Conservation (phyloP, 2,113 vertebrate species). For the Sprattus sprattus region DNA sequence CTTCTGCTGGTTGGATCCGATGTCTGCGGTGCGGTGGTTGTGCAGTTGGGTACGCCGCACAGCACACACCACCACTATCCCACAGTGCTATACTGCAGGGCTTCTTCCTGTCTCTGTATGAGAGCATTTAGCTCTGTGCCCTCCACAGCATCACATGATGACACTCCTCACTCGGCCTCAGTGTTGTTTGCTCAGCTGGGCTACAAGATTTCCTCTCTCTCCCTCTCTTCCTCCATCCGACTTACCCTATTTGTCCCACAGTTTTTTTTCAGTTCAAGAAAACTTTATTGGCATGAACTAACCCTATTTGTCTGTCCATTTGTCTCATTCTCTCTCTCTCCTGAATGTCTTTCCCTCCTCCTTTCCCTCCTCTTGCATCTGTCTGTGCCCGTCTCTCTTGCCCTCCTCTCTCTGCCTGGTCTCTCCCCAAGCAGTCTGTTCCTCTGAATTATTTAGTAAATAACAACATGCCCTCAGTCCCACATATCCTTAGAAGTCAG, state of each 20-base stretch:
- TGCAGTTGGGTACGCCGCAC: neutral
- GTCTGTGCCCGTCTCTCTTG: too few relatives aligned
- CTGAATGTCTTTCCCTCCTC: neutral
- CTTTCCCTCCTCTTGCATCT: neutral
- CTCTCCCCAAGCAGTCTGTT: conserved; percentile 45
- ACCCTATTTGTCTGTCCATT: neutral
- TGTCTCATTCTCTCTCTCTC: conserved; percentile 10
- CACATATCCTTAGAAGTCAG: conserved; percentile 39
- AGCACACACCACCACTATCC: neutral
- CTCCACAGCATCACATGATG: neutral
- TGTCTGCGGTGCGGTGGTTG: neutral
- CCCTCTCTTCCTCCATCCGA: neutral
- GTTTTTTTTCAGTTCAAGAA: too few relatives aligned
- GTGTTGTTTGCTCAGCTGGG: conserved; percentile 3
- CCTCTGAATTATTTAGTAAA: conserved; percentile 64
- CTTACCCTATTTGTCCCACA: too few relatives aligned
- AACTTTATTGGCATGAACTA: neutral
- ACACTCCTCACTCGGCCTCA: neutral
- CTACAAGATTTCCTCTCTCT: neutral
- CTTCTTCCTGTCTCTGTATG: neutral
- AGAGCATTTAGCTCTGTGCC: neutral
- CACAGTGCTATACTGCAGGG: neutral
- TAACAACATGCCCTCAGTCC: conserved; percentile 42
- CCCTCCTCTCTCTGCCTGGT: neutral
- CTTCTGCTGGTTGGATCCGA: neutral